phyloP scores from a whole-genome alignment of 1,140 invertebrate species.

The Caerostris extrusa region DNA sequence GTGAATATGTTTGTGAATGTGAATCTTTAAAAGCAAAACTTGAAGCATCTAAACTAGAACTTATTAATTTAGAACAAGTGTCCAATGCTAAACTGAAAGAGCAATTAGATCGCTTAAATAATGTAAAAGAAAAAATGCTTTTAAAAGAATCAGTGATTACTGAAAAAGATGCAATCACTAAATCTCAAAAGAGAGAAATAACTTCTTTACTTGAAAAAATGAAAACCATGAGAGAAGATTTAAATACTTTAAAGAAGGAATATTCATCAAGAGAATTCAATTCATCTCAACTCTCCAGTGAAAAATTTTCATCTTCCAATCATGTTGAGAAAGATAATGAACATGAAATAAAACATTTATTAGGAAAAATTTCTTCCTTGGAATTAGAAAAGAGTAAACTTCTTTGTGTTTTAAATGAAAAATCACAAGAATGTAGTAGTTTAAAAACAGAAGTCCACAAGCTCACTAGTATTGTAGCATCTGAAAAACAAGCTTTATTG shows the following conservation, averaged over 20 bases:
- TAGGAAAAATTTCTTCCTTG: slow-evolving; percentile 73
- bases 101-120: slow-evolving; percentile 2
- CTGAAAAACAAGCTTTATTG: slow-evolving; percentile 81
- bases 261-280: background rate
- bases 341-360: slow-evolving; percentile 76
- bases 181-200: slow-evolving; percentile 34
- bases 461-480: slow-evolving; percentile 81
- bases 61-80: background rate
- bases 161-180: slow-evolving; percentile 29
- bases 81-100: background rate
- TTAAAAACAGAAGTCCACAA: slow-evolving; percentile 82
- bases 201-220: slow-evolving; percentile 14
- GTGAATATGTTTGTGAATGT: slow-evolving; percentile 31
- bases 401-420: slow-evolving; percentile 82
- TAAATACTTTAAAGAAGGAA: slow-evolving; percentile 52
- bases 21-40: slow-evolving; percentile 49
- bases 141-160: background rate
- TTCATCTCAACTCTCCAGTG: slow-evolving; percentile 79
- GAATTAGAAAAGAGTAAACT: slow-evolving; percentile 82
- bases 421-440: slow-evolving; percentile 81
- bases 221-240: slow-evolving; percentile 7
- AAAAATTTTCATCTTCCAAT: slow-evolving; percentile 79
- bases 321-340: slow-evolving; percentile 19
- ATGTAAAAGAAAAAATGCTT: slow-evolving; percentile 10
- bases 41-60: background rate